Conservation (phyloP, 2,888 invertebrate genomes). For the Troglohyphantes excavatus region DNA sequence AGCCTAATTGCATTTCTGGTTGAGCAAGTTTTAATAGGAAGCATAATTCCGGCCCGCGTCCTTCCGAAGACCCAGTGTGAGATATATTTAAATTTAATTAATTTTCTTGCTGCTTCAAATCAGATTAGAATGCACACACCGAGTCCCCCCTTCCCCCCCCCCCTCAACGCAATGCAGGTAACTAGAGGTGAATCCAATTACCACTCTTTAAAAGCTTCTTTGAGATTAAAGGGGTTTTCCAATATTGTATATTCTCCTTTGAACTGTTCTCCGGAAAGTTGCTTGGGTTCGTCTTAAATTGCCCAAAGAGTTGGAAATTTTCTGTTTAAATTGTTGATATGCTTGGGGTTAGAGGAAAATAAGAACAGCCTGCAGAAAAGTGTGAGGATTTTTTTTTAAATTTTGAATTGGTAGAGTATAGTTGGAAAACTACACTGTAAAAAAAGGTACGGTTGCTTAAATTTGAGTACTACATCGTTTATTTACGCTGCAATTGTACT, state of each 20-base stretch:
- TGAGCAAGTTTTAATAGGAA: too few relatives aligned
- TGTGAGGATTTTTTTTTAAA: too few relatives aligned
- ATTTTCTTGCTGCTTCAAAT: slow-evolving; percentile 11
- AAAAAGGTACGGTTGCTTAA: too few relatives aligned
- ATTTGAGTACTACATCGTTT: too few relatives aligned
- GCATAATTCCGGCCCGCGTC: neutral
- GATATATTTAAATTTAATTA: neutral
- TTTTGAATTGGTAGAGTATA: too few relatives aligned
- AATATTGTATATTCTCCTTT: slow-evolving; percentile 21
- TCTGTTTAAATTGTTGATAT: neutral
- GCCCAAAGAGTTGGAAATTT: too few relatives aligned
- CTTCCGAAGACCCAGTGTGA: neutral
- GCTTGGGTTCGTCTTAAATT: neutral
- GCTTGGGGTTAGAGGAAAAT: neutral
- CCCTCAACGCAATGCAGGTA: neutral
- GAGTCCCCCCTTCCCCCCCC: too few relatives aligned
- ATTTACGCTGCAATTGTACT: too few relatives aligned
- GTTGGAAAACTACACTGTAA: too few relatives aligned
- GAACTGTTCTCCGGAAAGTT: neutral
- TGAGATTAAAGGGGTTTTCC: slow-evolving; percentile 21
- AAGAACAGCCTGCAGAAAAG: too few relatives aligned
- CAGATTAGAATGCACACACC: neutral
- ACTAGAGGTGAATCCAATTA: slow-evolving; percentile 32
- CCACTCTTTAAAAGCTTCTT: slow-evolving; percentile 10
- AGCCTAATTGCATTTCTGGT: too few relatives aligned